Percentiles rank a stretch among this genome's conserved stretches.
Evolutionary conservation across 2,888 invertebrate genomes (phyloP).

Genomic region (Aproaerema taeniolella): DNA sequence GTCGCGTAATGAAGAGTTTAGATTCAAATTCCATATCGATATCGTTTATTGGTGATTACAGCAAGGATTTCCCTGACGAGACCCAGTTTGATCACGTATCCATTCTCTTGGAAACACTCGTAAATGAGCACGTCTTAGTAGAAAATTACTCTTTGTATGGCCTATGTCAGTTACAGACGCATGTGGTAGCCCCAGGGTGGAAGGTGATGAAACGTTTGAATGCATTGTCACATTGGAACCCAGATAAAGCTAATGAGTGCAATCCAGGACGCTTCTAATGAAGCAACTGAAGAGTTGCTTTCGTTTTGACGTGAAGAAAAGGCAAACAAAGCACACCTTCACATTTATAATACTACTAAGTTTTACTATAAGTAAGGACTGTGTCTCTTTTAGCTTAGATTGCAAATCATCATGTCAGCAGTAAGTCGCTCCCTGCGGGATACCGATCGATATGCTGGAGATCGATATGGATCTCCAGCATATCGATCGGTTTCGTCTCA

Average conservation of each 20-base stretch:
- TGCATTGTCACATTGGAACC: slow-evolving; percentile 44
- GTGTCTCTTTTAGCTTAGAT: too few relatives aligned
- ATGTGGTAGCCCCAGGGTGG: slow-evolving; percentile 40
- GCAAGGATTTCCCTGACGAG: slow-evolving; percentile 25
- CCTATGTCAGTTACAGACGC: slow-evolving; percentile 45
- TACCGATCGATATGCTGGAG: too few relatives aligned
- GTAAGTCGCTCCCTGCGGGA: too few relatives aligned
- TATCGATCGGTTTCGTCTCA: too few relatives aligned
- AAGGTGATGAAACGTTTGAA: slow-evolving; percentile 35
- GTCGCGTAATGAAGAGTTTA: slow-evolving; percentile 44
- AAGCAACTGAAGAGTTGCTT: not conserved
- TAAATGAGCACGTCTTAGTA: slow-evolving; percentile 33
- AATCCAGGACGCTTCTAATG: not conserved
- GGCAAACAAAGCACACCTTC: not conserved
- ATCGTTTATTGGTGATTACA: slow-evolving; percentile 60
- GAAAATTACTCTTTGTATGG: slow-evolving; percentile 42
- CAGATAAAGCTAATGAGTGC: slow-evolving; percentile 31
- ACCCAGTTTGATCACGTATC: slow-evolving; percentile 45
- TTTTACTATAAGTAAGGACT: too few relatives aligned
- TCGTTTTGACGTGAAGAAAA: not conserved
- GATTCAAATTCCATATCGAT: slow-evolving; percentile 44
- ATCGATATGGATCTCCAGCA: too few relatives aligned
- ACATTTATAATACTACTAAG: not conserved
- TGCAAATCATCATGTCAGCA: too few relatives aligned
- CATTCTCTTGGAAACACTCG: slow-evolving; percentile 37